Percentiles rank a stretch among this genome's conserved stretches.
phyloP scores from a whole-genome alignment of 1,140 invertebrate species.

The Bactericera cockerelli region DNA sequence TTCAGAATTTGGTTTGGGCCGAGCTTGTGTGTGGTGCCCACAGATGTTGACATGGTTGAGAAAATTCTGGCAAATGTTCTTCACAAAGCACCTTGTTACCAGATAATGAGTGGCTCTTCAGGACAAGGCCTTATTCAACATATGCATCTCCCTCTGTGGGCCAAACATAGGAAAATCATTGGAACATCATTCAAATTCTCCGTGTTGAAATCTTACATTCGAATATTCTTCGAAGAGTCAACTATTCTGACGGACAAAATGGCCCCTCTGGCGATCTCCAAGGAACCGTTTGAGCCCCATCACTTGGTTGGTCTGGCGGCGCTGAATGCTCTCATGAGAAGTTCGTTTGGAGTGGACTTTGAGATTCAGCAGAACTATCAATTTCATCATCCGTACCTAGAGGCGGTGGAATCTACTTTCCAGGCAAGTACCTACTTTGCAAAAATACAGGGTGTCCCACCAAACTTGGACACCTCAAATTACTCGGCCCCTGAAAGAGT shows the following conservation, averaged over 20 bases:
- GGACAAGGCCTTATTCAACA: slow-evolving; percentile 8
- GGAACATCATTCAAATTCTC: slow-evolving; percentile 8
- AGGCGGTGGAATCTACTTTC: neutral
- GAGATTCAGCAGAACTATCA: neutral
- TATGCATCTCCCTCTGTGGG: neutral
- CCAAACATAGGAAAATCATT: neutral
- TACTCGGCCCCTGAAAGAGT: too few species aligned
- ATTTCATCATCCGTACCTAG: neutral
- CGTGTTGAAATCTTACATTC: slow-evolving; percentile 7
- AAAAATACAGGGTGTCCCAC: too few species aligned
- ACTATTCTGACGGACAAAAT: slow-evolving; percentile 10
- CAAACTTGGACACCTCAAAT: too few species aligned
- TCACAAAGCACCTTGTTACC: slow-evolving; percentile 6
- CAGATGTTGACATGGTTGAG: neutral
- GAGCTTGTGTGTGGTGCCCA: neutral
- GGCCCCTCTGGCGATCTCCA: neutral
- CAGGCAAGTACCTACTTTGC: neutral
- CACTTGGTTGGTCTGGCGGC: neutral
- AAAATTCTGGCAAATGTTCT: slow-evolving; percentile 1
- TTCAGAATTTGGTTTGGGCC: neutral
- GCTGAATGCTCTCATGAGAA: neutral
- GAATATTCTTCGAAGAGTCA: slow-evolving; percentile 11
- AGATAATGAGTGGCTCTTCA: neutral
- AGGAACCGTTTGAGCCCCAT: neutral
- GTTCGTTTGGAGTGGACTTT: neutral